Base-by-base conservation (phyloP, 2,797 vertebrate genomes). In the Lepidocolaptes lacrymiger region DNA sequence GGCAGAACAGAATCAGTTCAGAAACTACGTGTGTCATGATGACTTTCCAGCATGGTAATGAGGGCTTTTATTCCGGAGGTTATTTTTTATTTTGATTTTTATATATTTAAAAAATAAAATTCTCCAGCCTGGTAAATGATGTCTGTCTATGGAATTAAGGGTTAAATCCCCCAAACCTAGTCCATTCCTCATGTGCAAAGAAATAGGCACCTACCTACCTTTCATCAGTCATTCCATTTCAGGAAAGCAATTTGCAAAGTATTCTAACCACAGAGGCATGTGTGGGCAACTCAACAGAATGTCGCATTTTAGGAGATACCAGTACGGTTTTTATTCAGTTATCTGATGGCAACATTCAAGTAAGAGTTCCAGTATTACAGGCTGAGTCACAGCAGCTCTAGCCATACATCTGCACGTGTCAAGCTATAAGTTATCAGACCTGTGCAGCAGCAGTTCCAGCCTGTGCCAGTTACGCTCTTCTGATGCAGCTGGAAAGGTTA, bases 161-260 rank as follows among this genome's bases (percentile, higher is more conserved):
- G 14, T 28, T 27, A 63, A 64, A 55, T 10, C 8, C 46, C 59
- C 39, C 22, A 80, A 26, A 89, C 44, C 43, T 19, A 39, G 44
- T 15, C 32, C 83, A 62, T 72, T 64, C 55, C 77, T 59, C 43
- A 7, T 2, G 4, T 26, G 84, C 55, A 84, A 68, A 62, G 34
- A 66, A 30, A 62, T 4, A 71, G 20, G 52, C 76, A 80, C 46
- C 49, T 54, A 66, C 68, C 24, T 54, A 44, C n/a, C n/a, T 55
- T 73, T 85, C 59, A 91, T 52, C 76, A 52, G 32, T 75, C 71
- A 58, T 22, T 61, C 49, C 64, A 17, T 41, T 67, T 54, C 6
- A 91, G 34, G 55, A 78, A 86, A 88, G 56, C 74, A 55, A 54
- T 90, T 71, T 73, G 62, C 46, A 49, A 77, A 75, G 30, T 66